These are phyloP conservation scores for Thalassaphorura encarpata DNA, from an alignment of 1,140 invertebrate species.

Conservation along the genomic window DNA sequence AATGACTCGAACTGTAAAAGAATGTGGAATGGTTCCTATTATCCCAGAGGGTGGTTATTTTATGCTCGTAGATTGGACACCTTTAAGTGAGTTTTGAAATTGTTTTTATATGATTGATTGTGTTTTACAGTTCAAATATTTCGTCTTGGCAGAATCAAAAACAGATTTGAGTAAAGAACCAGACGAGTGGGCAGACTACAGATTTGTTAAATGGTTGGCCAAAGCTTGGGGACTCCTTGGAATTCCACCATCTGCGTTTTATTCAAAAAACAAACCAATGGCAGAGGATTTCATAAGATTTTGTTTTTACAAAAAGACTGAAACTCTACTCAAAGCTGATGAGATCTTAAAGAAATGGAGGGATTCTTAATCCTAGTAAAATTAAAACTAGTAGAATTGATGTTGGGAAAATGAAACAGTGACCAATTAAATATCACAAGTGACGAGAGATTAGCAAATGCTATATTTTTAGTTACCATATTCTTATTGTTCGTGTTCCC, in stretches of 20 bases:
- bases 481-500: no score
- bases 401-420: no score
- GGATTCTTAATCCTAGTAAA: constrained; percentile 23
- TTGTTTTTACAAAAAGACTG: constrained; percentile 32
- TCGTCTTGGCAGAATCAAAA: constrained; percentile 19
- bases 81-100: constrained; percentile 47
- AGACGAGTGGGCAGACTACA: constrained; percentile 71
- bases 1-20: constrained; percentile 9
- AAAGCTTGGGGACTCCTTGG: constrained; percentile 85
- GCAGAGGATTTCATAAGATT: constrained; percentile 74
- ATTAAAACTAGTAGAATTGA: no score
- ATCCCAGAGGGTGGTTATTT: constrained; percentile 81
- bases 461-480: no score
- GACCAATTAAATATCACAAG: no score
- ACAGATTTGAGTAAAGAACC: constrained; percentile 41
- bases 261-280: constrained; percentile 67
- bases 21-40: constrained; percentile 22
- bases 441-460: no score
- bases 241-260: constrained; percentile 93
- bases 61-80: constrained; percentile 87
- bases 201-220: constrained; percentile 90
- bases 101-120: neutral
- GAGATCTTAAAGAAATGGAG: constrained; percentile 28
- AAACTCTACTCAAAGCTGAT: constrained; percentile 27
- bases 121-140: neutral